Conservation (phyloP, 2,113 vertebrate species). For the Hystrix brachyura region DNA sequence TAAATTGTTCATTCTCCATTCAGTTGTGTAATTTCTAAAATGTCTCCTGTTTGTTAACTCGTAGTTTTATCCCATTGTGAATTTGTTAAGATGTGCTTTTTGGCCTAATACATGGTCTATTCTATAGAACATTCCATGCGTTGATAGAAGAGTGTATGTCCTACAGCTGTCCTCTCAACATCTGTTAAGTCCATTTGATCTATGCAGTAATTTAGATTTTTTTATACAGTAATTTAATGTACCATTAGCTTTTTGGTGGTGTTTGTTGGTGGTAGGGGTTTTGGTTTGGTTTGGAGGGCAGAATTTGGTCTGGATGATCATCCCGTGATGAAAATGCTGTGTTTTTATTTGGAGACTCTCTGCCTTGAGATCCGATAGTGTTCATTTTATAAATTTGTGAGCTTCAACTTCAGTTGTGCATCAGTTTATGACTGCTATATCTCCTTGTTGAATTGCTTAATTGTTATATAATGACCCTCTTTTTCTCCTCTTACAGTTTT, state of each 20-base stretch:
- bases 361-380: background rate
- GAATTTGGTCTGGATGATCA: background rate
- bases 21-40: background rate
- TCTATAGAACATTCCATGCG: background rate
- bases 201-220: background rate
- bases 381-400: background rate
- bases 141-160: background rate
- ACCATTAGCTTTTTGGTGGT: background rate
- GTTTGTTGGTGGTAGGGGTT: background rate
- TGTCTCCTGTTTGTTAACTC: background rate
- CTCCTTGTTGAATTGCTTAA: background rate
- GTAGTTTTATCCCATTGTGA: background rate
- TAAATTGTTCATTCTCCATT: too few species aligned
- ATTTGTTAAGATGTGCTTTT: background rate
- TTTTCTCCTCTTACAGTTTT: background rate
- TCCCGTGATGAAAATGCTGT: background rate
- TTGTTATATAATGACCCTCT: background rate
- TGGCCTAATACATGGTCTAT: background rate
- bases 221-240: background rate
- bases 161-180: background rate
- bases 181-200: background rate
- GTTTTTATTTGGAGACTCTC: background rate
- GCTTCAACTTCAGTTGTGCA: background rate
- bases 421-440: background rate
- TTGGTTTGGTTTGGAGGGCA: background rate